Evolutionary conservation across 2,113 vertebrate species (phyloP).

Genomic region (Sebastes schlegelii): DNA sequence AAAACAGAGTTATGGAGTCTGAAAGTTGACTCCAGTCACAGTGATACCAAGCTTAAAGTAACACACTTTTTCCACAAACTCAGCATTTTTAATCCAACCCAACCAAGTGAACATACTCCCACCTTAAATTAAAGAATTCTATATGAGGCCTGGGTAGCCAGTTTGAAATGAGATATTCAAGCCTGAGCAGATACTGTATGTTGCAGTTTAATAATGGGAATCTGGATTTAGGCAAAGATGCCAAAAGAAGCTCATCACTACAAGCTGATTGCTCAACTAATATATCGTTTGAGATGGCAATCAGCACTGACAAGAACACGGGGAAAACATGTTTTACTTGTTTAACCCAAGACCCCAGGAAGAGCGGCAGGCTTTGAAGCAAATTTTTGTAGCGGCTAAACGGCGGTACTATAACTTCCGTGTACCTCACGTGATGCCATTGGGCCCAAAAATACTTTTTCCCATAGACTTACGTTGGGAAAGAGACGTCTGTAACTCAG

Average conservation of each 20-base stretch:
- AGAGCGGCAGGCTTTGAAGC: no score
- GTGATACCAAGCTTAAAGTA: background rate
- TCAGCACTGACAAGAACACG: conserved; percentile 11
- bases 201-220: conserved; percentile 35
- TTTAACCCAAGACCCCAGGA: conserved; percentile 15
- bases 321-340: conserved; percentile 34
- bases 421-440: no score
- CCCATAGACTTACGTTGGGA: no score
- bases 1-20: background rate
- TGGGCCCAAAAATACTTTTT: no score
- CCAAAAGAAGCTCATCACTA: conserved; percentile 45
- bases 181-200: background rate
- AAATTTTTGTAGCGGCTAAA: no score
- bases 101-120: background rate
- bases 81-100: conserved; percentile 27
- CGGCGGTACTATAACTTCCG: no score
- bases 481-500: no score
- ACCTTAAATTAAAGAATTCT: background rate
- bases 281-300: conserved; percentile 52
- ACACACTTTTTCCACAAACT: conserved; percentile 35
- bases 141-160: conserved; percentile 4
- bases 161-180: conserved; percentile 25
- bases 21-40: background rate
- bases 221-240: conserved; percentile 36
- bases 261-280: conserved; percentile 59